Conservation (phyloP, 2,113 vertebrate genomes). For the Neolamprologus devosi region DNA sequence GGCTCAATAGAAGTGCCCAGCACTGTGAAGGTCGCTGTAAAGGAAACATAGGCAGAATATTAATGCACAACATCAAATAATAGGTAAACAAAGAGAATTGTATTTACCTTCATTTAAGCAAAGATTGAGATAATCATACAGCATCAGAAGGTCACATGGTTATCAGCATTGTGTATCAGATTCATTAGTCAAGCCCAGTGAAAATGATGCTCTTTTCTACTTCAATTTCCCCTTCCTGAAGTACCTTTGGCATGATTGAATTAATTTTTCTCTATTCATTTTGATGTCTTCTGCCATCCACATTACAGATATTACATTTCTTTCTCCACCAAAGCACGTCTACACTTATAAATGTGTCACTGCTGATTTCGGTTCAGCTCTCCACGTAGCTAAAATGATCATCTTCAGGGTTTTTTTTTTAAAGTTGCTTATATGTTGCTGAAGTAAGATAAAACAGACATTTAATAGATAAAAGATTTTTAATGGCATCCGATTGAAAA, state of each 20-base stretch:
- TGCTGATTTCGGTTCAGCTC: neutral
- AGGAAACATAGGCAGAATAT: neutral
- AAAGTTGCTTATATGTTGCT: neutral
- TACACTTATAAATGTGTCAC: neutral
- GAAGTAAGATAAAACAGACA: neutral
- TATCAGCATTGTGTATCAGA: neutral
- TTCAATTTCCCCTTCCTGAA: neutral
- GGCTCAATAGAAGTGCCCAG: constrained; percentile 7
- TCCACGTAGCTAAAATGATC: neutral
- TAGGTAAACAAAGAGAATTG: neutral
- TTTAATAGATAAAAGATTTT: neutral
- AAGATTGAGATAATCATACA: neutral
- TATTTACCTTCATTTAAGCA: neutral
- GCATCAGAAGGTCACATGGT: neutral
- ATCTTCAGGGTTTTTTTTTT: rapidly evolving
- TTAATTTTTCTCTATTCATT: neutral
- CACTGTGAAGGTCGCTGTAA: constrained; percentile 6
- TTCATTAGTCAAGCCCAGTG: neutral
- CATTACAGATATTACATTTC: neutral
- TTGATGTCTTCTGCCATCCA: neutral
- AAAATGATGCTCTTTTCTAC: neutral
- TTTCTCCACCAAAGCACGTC: neutral
- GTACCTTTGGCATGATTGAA: neutral
- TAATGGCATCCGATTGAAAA: neutral
- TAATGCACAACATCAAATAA: neutral